Percentiles rank a stretch among this genome's conserved stretches.
Evolutionary conservation across 2,797 vertebrate genomes (phyloP).

Genomic region (Crypturellus tataupa): DNA sequence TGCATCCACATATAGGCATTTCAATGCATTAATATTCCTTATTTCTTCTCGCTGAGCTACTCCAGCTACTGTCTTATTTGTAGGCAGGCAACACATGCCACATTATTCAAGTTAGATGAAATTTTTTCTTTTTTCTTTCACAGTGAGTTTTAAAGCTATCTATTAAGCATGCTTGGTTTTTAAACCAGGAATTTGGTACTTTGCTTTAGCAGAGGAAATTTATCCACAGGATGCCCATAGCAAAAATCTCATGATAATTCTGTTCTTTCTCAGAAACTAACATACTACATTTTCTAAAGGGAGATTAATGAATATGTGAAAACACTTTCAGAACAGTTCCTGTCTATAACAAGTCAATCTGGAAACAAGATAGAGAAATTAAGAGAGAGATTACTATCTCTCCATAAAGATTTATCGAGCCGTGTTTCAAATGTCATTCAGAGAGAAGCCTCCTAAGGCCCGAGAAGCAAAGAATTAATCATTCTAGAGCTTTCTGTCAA

Average conservation of each 20-base stretch:
- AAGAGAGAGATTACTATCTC: not conserved
- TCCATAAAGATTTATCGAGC: not conserved
- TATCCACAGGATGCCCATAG: conserved; percentile 29
- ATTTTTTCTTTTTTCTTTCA: not conserved
- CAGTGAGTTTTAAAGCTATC: not conserved
- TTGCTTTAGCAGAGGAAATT: not conserved
- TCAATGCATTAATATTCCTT: conserved; percentile 34
- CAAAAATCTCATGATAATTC: conserved; percentile 21
- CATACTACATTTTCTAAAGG: conserved; percentile 13
- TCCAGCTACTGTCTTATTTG: conserved; percentile 4
- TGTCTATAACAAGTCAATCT: conserved; percentile 40
- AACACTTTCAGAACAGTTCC: conserved; percentile 31
- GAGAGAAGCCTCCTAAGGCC: not conserved
- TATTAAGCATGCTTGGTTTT: not conserved
- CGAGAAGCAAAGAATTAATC: not conserved
- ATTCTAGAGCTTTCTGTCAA: conserved; percentile 1
- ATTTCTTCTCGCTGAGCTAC: conserved; percentile 14
- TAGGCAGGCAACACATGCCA: not conserved
- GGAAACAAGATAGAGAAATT: conserved; percentile 33
- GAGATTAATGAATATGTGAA: conserved; percentile 28
- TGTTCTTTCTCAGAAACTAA: conserved; percentile 27
- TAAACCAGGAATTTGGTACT: not conserved
- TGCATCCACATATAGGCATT: not conserved
- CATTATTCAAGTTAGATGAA: conserved; percentile 26
- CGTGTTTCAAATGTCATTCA: not conserved